Base-by-base conservation (phyloP, 2,888 invertebrate genomes). In the Malacosoma neustria region DNA sequence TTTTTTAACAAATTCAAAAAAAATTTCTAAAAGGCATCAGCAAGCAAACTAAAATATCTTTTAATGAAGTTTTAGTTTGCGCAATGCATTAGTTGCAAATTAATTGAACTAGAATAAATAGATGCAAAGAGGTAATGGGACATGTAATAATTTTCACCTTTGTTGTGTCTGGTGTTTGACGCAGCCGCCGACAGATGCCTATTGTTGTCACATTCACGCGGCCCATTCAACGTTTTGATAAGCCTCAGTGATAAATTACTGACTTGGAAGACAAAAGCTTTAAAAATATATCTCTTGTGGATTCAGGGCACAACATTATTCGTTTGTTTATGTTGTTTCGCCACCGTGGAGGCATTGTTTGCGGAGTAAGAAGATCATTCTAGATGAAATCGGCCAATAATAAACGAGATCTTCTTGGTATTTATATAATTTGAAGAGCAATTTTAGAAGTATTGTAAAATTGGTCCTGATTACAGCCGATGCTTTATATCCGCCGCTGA, bases 201-300 rank as follows among this genome's bases (percentile, higher is more conserved):
- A 64, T 68, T 69, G 69, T 68, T 64, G 70, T 60, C 66, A 62
- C 44, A 53, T 54, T 51, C 63, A 65, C 51, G 52, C 46, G 38
- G 50, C 54, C 61, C 53, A 58, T 62, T 60, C 61, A 57, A 32
- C 43, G 54, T 50, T 60, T 61, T 63, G 60, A 60, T 60, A 60
- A 54, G 53, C 51, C 53, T 41, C 51, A 44, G 55, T 64, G 65
- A 70, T 67, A 61, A 69, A 70, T 70, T 57, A 57, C 51, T 46
- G 36, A 46, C 48, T 52, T 48, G 45, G 42, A 49, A 48, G 49
- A 58, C 51, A 59, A 64, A 57, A 48, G 40, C 37, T 51, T 38
- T 45, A 37, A 45, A 38, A 35, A 36, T 48, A 39, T 38, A 35
- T 29, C 32, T 42, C 34, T 31, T 38, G 36, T 42, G 33, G 35